These are phyloP conservation scores for Bombus soroeensis DNA, from an alignment of 1,140 invertebrate species.

Conservation along the genomic window DNA sequence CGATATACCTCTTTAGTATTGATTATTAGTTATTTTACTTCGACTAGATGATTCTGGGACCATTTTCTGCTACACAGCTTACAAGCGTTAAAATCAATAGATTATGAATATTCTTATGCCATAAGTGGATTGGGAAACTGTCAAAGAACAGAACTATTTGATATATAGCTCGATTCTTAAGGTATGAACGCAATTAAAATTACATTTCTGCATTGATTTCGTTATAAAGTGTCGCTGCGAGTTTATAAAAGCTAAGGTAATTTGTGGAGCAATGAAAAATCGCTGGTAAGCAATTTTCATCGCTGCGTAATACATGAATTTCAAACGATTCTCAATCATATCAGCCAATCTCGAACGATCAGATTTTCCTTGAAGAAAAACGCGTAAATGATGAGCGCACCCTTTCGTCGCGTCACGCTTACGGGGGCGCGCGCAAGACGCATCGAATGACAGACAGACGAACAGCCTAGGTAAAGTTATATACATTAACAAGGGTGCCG, in stretches of 20 bases:
- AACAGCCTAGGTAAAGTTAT: slow-evolving; percentile 13
- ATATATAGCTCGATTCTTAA: neutral
- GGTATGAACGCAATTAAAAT: neutral
- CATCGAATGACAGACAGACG: slow-evolving; percentile 35
- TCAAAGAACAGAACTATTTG: neutral
- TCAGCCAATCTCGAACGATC: too few relatives aligned
- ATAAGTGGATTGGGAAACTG: neutral
- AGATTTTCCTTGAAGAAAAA: too few relatives aligned
- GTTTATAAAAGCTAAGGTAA: neutral
- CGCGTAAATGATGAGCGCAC: neutral
- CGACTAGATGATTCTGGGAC: neutral
- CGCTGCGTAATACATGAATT: too few relatives aligned
- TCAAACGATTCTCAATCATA: too few relatives aligned
- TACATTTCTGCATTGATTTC: neutral
- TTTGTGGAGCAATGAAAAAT: neutral
- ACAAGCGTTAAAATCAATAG: neutral
- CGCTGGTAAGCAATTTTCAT: neutral
- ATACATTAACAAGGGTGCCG: slow-evolving; percentile 51
- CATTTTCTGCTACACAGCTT: neutral
- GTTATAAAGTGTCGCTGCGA: neutral
- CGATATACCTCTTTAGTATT: neutral
- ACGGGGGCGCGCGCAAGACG: slow-evolving; percentile 7
- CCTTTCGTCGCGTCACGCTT: neutral
- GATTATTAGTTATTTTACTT: neutral
- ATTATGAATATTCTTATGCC: neutral